Evolutionary conservation across 2,888 invertebrate genomes (phyloP).

Genomic region (Nomada ruficornis): DNA sequence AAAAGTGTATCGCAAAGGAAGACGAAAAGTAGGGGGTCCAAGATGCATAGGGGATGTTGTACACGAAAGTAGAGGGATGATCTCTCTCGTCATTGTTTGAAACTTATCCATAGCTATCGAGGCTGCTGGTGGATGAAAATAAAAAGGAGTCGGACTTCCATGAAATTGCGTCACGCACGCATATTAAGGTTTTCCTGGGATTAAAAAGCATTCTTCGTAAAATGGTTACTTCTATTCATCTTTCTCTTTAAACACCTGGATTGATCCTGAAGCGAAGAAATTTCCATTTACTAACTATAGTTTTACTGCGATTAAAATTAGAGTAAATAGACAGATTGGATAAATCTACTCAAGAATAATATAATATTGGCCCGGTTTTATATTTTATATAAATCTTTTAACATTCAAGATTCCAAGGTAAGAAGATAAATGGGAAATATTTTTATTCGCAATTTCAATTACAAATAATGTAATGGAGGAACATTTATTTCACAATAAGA

Average conservation of each 20-base stretch:
- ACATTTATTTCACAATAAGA: too few relatives aligned
- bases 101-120: constrained; percentile 1
- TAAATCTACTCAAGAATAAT: too few relatives aligned
- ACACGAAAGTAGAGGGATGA: constrained; percentile 33
- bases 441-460: too few relatives aligned
- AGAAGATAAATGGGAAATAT: too few relatives aligned
- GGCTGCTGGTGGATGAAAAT: neutral
- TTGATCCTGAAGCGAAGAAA: neutral
- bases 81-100: constrained; percentile 25
- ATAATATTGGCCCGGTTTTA: too few relatives aligned
- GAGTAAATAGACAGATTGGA: too few relatives aligned
- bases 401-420: too few relatives aligned
- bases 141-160: constrained; percentile 13
- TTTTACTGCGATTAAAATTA: too few relatives aligned
- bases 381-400: too few relatives aligned
- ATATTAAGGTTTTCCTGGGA: neutral
- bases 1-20: constrained; percentile 25
- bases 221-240: neutral
- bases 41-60: constrained; percentile 72
- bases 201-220: neutral
- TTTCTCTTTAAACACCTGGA: neutral
- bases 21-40: constrained; percentile 46
- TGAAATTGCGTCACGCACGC: constrained; percentile 12
- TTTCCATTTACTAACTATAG: neutral
- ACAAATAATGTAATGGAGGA: too few relatives aligned